phyloP scores from a whole-genome alignment of 2,797 vertebrate genomes.

The Cuniculus paca region DNA sequence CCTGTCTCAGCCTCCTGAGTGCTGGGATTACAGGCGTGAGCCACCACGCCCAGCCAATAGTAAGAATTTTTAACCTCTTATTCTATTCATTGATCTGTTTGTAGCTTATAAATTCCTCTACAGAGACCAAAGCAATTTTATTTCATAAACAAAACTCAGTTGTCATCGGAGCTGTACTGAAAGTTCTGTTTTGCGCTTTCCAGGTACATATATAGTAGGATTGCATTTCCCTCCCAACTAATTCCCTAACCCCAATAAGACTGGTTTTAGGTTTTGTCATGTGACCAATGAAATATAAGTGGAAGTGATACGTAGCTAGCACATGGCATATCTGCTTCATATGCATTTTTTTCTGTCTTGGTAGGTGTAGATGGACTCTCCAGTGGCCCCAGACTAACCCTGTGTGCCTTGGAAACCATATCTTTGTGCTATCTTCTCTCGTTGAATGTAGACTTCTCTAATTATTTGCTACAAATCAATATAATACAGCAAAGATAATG shows the following conservation, averaged over 20 bases:
- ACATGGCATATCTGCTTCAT: background rate
- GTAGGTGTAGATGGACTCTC: background rate
- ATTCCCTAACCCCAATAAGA: background rate
- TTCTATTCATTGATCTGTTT: slow-evolving; percentile 1
- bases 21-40: too few species aligned
- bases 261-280: background rate
- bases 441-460: background rate
- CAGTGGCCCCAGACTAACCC: too few species aligned
- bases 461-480: background rate
- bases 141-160: slow-evolving; percentile 48
- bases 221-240: background rate
- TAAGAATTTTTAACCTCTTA: slow-evolving; percentile 26
- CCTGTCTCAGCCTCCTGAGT: too few species aligned
- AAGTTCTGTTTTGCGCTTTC: background rate
- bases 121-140: slow-evolving; percentile 11
- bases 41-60: too few species aligned
- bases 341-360: background rate
- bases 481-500: background rate
- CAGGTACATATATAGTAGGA: background rate
- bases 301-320: background rate
- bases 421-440: background rate
- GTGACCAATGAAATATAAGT: background rate
- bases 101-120: background rate
- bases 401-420: background rate
- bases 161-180: background rate